A percentile compares a stretch with the other conserved stretches of the same genome.
Evolutionary conservation across 2,113 vertebrate species (phyloP).

Genomic region (Nothocercus julius): DNA sequence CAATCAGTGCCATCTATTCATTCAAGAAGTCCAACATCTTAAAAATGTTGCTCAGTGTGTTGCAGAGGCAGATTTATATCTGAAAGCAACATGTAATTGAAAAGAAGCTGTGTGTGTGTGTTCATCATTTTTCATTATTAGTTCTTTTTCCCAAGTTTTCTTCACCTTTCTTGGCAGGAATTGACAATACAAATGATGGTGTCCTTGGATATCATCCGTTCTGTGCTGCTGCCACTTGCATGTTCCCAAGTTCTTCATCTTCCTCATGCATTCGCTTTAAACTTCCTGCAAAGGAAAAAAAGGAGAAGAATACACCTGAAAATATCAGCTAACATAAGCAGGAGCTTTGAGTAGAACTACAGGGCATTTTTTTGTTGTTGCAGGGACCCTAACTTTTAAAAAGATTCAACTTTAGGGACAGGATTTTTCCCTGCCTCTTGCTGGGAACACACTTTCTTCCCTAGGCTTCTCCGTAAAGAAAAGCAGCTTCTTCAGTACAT

Average conservation of each 20-base stretch:
- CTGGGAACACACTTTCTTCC: background rate
- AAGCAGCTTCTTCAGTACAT: background rate
- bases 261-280: slow-evolving; percentile 93
- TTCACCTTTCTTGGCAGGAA: slow-evolving; percentile 61
- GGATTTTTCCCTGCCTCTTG: background rate
- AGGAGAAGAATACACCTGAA: background rate
- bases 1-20: slow-evolving; percentile 81
- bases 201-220: slow-evolving; percentile 80
- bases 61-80: slow-evolving; percentile 76
- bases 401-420: background rate
- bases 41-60: slow-evolving; percentile 77
- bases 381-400: background rate
- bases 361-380: background rate
- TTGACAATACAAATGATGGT: background rate
- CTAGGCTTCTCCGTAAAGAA: fast-evolving
- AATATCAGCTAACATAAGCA: background rate
- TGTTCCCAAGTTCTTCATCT: slow-evolving; percentile 91
- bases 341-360: fast-evolving
- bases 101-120: slow-evolving; percentile 61
- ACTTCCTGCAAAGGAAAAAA: slow-evolving; percentile 82
- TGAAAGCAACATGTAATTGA: slow-evolving; percentile 77
- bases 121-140: slow-evolving; percentile 51
- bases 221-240: slow-evolving; percentile 93
- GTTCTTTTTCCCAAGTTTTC: slow-evolving; percentile 12
- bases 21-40: slow-evolving; percentile 78